phyloP scores from a whole-genome alignment of 2,797 vertebrate genomes.

The Spatula versicolor region DNA sequence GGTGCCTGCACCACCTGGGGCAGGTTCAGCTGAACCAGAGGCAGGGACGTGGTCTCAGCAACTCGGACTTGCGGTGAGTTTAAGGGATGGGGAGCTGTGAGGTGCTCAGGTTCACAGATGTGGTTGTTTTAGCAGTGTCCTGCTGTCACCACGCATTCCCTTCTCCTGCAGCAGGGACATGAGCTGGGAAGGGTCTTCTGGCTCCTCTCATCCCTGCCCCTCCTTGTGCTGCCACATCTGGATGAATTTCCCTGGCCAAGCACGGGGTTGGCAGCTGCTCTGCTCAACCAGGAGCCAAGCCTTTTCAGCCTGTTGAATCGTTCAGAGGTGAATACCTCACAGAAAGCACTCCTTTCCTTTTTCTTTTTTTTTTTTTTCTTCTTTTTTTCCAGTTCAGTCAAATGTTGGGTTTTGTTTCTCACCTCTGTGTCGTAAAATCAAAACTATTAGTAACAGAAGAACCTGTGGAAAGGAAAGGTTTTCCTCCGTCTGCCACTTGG shows the following conservation, averaged over 20 bases:
- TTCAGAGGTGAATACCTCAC: background rate
- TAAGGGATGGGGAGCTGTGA: background rate
- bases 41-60: background rate
- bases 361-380: background rate
- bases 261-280: background rate
- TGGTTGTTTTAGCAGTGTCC: background rate
- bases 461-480: constrained; percentile 17
- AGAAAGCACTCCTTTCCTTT: background rate
- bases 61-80: rapidly evolving
- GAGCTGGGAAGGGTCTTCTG: background rate
- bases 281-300: background rate
- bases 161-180: background rate
- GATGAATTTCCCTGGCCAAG: background rate
- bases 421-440: constrained; percentile 40
- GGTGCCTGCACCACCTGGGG: background rate
- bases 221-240: background rate
- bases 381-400: background rate
- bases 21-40: background rate
- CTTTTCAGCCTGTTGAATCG: background rate
- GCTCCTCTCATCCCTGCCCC: background rate
- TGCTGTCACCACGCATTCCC: background rate
- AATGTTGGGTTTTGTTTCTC: constrained; percentile 54
- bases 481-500: background rate
- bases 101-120: background rate
- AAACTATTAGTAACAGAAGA: constrained; percentile 53